Base-by-base conservation (phyloP, 2,888 invertebrate species). In the Lepidocyrtinus sp. region DNA sequence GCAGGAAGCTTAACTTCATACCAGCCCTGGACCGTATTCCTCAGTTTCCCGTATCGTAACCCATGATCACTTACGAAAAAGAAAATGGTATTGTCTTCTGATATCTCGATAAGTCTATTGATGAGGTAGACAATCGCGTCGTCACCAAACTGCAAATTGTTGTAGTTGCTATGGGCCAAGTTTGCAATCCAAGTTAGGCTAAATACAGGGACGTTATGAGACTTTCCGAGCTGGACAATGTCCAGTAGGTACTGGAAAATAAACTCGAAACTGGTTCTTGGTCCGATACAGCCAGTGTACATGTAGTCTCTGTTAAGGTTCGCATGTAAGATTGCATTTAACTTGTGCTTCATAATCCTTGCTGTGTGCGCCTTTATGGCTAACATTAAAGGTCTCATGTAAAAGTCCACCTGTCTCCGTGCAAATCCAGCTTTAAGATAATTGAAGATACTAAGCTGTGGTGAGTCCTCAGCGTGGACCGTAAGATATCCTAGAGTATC, bases 31-130 rank as follows among this genome's bases (percentile, higher is more conserved):
- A 92, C 89, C 1, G 92, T 91, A 78, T 91, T 89, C 2, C 95
- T 90, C 46, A 92, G 90, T n/a, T 91, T 91, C 0, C 95, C 95
- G 87, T 93, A 94, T 5, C 95, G 90, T 87, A 94, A 91, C 0
- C 95, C 95, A 86, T 95, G 95, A 87, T 95, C 95, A 87, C 95
- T 94, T 72, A 95, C 90, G 85, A 88, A 92, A 75, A 94, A 89
- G 0, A 95, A 89, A 86, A 94, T 91, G 1, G 93, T 92, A 62
- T 92, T 92, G 61, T 92, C 91, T 67, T 93, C 87, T 2, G 92
- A 7, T 36, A 7, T 36, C 36, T 36, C 12, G 5, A 36, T 36
- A 36, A 7, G 27, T 15, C 0, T 1, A 9, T 50, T 17, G 19
- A 75, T 61, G n/a, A 45, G 62, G 5, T 36, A 22, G 15, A 61